Conservation (phyloP, 2,113 vertebrate genomes). For the Ameiurus melas region DNA sequence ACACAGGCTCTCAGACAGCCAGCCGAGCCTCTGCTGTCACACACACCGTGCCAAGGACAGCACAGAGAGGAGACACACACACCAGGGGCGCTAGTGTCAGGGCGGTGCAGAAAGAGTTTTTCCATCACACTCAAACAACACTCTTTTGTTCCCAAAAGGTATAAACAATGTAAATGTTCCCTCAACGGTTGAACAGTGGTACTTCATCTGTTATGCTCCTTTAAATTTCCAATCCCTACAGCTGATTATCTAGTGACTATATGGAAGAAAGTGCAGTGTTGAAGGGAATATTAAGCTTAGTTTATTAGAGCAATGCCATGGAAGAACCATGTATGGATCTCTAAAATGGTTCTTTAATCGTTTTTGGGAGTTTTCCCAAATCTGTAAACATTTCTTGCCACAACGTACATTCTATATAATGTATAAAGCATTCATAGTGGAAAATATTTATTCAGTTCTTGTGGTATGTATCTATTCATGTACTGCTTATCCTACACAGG, state of each 20-base stretch:
- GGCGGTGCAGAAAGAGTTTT: background rate
- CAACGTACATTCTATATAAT: background rate
- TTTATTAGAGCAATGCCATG: background rate
- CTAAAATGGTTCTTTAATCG: background rate
- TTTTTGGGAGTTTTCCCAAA: background rate
- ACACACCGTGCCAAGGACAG: slow-evolving; percentile 61
- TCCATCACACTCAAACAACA: slow-evolving; percentile 10
- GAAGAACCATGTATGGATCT: background rate
- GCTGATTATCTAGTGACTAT: background rate
- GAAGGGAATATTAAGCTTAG: background rate
- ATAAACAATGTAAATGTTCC: background rate
- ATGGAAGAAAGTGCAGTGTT: background rate
- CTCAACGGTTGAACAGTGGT: background rate
- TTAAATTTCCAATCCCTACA: background rate
- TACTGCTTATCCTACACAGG: too few species aligned
- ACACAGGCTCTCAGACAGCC: slow-evolving; percentile 59
- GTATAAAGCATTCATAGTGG: background rate
- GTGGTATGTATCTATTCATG: background rate
- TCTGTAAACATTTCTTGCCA: background rate
- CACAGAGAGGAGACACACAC: slow-evolving; percentile 25
- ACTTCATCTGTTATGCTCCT: background rate
- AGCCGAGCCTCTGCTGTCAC: slow-evolving; percentile 44
- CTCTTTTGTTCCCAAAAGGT: background rate
- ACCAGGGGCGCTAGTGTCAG: slow-evolving; percentile 15
- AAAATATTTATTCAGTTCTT: background rate